Base-by-base conservation (phyloP, 2,113 vertebrate species). In the Candoia aspera region DNA sequence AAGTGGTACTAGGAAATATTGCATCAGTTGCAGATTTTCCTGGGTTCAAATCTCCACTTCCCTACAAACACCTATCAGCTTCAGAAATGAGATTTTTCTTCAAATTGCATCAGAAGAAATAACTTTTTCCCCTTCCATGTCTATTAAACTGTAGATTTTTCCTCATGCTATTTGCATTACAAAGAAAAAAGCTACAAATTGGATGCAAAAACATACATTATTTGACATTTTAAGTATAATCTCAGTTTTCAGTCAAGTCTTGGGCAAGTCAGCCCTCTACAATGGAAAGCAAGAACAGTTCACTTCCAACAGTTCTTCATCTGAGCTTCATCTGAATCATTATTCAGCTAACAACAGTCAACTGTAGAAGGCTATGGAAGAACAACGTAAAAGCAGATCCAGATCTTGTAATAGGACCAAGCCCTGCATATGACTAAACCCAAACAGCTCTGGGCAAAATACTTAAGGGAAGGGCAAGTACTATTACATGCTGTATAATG, bases 371-470 rank as follows among this genome's bases (percentile, higher is more conserved):
- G 86, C 92, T 64, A 91, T 79, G 0, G 6, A n/a, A 55, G 91
- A 90, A 87, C 90, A 73, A 57, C 62, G 88, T 84, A 93, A 93
- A 92, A 64, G 13, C 55, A 89, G 86, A 93, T 84, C 68, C 10
- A 86, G 94, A 68, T 88, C 29, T 93, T 90, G 91, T 84, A 91
- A 86, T 79, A 84, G 92, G 94, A 95, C 93, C 95, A 95, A 95
- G 89, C 92, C 94, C 95, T 62, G n/a, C 94, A 93, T 96, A 92
- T 96, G 95, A 96, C 91, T n/a, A 49, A 90, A 60, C 79, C 57
- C 90, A 89, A 87, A 91, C 92, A 94, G 93, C 93, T 90, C 59
- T 93, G 91, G 95, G 95, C 87, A 92, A 95, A 95, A 95, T 91
- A 59, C 95, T 91, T 95, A 94, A 91, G 15, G 95, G 94, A 95